Evolutionary conservation across 2,113 vertebrate genomes (phyloP).

Genomic region (Prietella phreatophila): DNA sequence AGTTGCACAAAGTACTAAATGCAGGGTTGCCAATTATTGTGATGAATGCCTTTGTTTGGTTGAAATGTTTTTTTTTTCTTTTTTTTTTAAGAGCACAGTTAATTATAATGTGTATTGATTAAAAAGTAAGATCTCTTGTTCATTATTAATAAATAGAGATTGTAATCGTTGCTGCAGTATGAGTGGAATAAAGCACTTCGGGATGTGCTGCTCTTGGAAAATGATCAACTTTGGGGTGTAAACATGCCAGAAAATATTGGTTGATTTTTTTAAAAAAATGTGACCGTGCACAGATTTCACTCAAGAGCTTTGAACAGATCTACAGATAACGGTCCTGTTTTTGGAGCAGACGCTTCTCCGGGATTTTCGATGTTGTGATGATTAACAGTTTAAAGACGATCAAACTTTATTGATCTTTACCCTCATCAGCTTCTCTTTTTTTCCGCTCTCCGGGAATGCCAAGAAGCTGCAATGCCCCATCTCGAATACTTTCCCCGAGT

Average conservation of each 20-base stretch:
- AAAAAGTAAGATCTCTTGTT: no score
- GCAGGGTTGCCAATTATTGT: not conserved
- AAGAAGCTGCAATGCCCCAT: not conserved
- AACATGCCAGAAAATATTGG: not conserved
- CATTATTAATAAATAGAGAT: not conserved
- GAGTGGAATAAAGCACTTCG: not conserved
- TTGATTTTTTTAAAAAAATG: not conserved
- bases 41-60: no score
- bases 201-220: not conserved
- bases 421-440: not conserved
- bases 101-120: no score
- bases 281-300: not conserved
- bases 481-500: not conserved
- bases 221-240: not conserved
- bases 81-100: no score
- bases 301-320: not conserved
- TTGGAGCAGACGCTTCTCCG: not conserved
- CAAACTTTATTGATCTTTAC: not conserved
- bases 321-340: not conserved
- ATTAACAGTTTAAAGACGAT: not conserved
- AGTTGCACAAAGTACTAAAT: not conserved
- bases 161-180: not conserved
- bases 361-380: not conserved
- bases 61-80: no score
- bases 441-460: no score